These are phyloP conservation scores for Heteromurus nitidus DNA, from an alignment of 2,888 invertebrate species.

Conservation along the genomic window DNA sequence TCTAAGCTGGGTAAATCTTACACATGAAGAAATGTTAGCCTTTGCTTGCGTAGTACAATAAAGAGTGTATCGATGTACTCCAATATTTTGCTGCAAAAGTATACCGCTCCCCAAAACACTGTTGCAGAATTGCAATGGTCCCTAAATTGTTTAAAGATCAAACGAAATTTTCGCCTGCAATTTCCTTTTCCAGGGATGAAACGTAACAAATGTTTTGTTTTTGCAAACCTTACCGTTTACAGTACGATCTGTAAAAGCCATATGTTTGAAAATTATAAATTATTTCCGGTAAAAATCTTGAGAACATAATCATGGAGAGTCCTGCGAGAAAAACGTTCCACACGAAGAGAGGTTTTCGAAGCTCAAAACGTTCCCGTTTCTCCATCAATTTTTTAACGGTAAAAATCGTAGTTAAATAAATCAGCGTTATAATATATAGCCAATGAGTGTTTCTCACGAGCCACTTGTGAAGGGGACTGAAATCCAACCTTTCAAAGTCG, in stretches of 20 bases:
- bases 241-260: slow-evolving; percentile 54
- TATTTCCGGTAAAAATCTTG: slow-evolving; percentile 37
- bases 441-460: background rate
- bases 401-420: background rate
- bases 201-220: background rate
- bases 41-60: slow-evolving; percentile 37
- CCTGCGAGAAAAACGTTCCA: slow-evolving; percentile 38
- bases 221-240: slow-evolving; percentile 20
- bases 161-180: background rate
- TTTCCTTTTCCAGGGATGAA: too few species aligned
- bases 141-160: background rate
- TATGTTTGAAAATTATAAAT: slow-evolving; percentile 22
- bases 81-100: slow-evolving; percentile 27
- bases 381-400: background rate
- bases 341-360: slow-evolving; percentile 29
- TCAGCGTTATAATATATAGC: background rate
- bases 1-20: background rate
- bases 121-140: slow-evolving; percentile 47
- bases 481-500: background rate
- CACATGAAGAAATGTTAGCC: slow-evolving; percentile 30
- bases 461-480: background rate
- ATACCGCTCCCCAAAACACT: slow-evolving; percentile 22
- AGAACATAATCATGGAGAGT: slow-evolving; percentile 44
- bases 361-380: background rate
- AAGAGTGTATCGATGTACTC: slow-evolving; percentile 42